phyloP scores from a whole-genome alignment of 2,888 invertebrate species.

The Spialia ferax region DNA sequence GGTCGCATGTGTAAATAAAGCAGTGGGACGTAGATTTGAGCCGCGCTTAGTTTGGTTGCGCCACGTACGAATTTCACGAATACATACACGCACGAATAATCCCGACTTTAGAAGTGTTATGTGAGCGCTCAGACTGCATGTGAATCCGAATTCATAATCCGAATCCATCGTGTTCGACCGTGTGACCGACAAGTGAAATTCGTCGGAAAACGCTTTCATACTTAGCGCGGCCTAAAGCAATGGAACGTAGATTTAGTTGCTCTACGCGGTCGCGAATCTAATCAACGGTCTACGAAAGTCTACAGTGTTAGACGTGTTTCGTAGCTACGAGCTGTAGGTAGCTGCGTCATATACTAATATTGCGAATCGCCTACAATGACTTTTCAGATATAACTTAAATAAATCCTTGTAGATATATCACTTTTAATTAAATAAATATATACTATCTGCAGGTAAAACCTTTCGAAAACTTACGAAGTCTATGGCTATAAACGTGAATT shows the following conservation, averaged over 20 bases:
- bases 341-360: not conserved
- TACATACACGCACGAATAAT: too few species aligned
- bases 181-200: too few species aligned
- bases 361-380: not conserved
- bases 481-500: conserved; percentile 39
- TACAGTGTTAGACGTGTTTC: conserved; percentile 6
- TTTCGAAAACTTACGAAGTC: conserved; percentile 22
- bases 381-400: not conserved
- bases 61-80: too few species aligned
- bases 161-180: too few species aligned
- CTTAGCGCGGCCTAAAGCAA: not conserved
- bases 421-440: not conserved
- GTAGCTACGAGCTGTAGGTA: conserved; percentile 28
- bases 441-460: not conserved
- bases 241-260: not conserved
- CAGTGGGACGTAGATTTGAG: too few species aligned
- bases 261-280: conserved; percentile 8
- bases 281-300: conserved; percentile 25
- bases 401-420: not conserved
- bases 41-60: too few species aligned
- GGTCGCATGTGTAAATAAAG: not conserved
- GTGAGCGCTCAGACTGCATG: too few species aligned
- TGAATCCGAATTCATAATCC: too few species aligned
- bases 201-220: too few species aligned
- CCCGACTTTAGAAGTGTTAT: too few species aligned